Evolutionary conservation across 1,140 invertebrate genomes (phyloP), one percentile per base, ranked within the genome.

Genomic region (Condylostylus longicornis): DNA sequence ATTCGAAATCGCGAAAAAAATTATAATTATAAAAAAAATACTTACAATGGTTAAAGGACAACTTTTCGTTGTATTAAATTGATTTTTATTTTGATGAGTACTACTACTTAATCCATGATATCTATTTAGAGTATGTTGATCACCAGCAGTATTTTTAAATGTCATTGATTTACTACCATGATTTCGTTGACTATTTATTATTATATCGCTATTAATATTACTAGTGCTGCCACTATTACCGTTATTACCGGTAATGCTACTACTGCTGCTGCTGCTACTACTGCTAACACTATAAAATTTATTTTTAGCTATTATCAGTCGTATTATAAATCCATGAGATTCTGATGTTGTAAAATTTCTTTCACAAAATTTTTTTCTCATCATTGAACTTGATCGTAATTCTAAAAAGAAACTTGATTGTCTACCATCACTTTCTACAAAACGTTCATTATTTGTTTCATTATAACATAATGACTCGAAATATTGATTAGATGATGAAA

Each of bases 341-440:
- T 48, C 41, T 20, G 57, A 53, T 4, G 57, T 51, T 23, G 48
- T 56, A 19, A 60, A 37, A 17, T 54, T 56, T 28, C 56, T 48
- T 12, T 52, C 46, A 21, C 57, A 60, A 18, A 48, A 53, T 17
- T 42, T 34, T 15, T 18, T 8, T 8, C 48, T 37, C 32, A 49
- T 40, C 18, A 41, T 36, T 1, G 46, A 46, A 38, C 53, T 23
- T 48, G 48, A 32, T 57, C 51, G 14, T n/a, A 60, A 48, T 42
- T 60, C 56, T 12, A 59, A 49, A 39, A 59, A 53, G 15, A 60
- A 47, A 43, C 57, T 59, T 42, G 57, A 60, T 38, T 60, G 53
- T 31, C 50, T 52, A 35, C 55, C 57, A 12, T 58, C 54, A 37
- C 54, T 59, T 30, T 56, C 50, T 30, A 60, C 53, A 43, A 58